These are phyloP conservation scores for Rhimphoctona megacephalus DNA, from an alignment of 2,888 invertebrate species.

Conservation along the genomic window DNA sequence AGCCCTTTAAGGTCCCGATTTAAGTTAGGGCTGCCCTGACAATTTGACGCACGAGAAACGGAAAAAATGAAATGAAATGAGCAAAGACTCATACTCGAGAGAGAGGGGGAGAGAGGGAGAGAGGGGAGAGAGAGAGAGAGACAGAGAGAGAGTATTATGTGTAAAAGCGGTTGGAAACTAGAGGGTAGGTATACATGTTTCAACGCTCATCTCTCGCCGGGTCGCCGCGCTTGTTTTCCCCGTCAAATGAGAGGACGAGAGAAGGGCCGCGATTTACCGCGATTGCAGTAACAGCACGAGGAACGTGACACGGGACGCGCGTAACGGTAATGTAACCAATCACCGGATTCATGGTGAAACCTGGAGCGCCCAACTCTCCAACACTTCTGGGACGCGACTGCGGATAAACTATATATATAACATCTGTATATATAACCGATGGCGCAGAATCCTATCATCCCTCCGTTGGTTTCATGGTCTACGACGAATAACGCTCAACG, in stretches of 20 bases:
- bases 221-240: slow-evolving; percentile 75
- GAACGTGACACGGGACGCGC: slow-evolving; percentile 83
- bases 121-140: slow-evolving; percentile 9
- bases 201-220: slow-evolving; percentile 40
- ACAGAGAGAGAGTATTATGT: slow-evolving; percentile 18
- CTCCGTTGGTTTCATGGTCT: slow-evolving; percentile 39
- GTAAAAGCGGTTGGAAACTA: slow-evolving; percentile 13
- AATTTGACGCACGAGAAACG: too few relatives aligned
- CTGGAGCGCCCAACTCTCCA: slow-evolving; percentile 34
- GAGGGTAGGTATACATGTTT: slow-evolving; percentile 58
- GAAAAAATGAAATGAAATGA: too few relatives aligned
- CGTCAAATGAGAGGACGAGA: slow-evolving; percentile 75
- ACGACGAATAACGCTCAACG: slow-evolving; percentile 36
- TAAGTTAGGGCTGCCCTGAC: too few relatives aligned
- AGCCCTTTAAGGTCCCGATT: too few relatives aligned
- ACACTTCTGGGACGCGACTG: slow-evolving; percentile 23
- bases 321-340: slow-evolving; percentile 85
- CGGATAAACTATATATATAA: slow-evolving; percentile 6
- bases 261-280: slow-evolving; percentile 75
- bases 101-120: too few relatives aligned
- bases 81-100: too few relatives aligned
- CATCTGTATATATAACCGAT: neutral
- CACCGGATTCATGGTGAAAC: slow-evolving; percentile 74
- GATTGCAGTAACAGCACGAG: slow-evolving; percentile 83
- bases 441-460: slow-evolving; percentile 48